These are phyloP conservation scores for Protobothrops mucrosquamatus DNA, from an alignment of 2,113 vertebrate genomes.

Conservation along the genomic window DNA sequence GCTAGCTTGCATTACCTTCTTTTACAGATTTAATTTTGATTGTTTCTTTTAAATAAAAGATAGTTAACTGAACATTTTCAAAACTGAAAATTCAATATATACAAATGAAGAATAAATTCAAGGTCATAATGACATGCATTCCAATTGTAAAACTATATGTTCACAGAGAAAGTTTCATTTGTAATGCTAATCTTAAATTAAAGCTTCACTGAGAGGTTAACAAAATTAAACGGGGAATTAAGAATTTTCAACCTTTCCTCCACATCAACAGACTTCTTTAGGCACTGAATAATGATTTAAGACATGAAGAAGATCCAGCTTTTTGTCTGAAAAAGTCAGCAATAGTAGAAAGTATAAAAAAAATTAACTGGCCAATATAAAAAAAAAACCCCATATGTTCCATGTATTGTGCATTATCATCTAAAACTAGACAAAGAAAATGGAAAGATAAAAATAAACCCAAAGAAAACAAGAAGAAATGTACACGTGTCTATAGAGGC, in stretches of 20 bases:
- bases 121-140: conserved; percentile 37
- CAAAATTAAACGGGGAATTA: conserved; percentile 35
- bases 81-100: conserved; percentile 34
- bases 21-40: conserved; percentile 40
- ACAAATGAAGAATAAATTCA: conserved; percentile 18
- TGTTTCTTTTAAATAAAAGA: conserved; percentile 35
- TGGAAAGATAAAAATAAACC: background rate
- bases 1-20: conserved; percentile 26
- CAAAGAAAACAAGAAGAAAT: conserved; percentile 57
- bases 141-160: conserved; percentile 21
- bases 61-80: background rate
- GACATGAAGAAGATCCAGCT: conserved; percentile 55
- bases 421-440: conserved; percentile 53
- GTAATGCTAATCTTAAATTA: conserved; percentile 60
- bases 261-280: conserved; percentile 56
- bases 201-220: conserved; percentile 55
- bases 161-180: conserved; percentile 45
- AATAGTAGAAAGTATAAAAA: conserved; percentile 47
- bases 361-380: conserved; percentile 25
- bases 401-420: conserved; percentile 43
- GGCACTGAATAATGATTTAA: conserved; percentile 46
- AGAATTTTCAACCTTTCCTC: conserved; percentile 49
- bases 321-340: conserved; percentile 62
- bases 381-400: conserved; percentile 49
- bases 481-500: conserved; percentile 71